phyloP scores from a whole-genome alignment of 2,888 invertebrate species.

The Drosophila barbarae region DNA sequence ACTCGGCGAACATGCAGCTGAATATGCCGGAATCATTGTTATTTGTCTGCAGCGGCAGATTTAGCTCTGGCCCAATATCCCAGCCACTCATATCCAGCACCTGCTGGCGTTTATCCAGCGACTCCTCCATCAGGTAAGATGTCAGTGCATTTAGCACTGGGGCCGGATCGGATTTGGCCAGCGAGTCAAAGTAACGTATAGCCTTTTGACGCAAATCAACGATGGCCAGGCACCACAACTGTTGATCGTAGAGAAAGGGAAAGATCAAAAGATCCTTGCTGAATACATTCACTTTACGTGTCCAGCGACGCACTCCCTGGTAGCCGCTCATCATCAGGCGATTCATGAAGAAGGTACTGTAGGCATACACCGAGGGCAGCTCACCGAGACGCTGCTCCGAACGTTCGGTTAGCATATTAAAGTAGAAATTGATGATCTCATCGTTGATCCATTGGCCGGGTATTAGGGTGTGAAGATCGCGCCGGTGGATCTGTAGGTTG shows the following conservation, averaged over 20 bases:
- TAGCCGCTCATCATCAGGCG: background rate
- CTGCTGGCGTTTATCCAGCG: background rate
- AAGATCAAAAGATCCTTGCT: background rate
- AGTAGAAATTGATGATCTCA: background rate
- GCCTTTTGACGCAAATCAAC: background rate
- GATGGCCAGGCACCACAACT: background rate
- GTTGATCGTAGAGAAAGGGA: background rate
- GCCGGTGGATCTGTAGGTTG: background rate
- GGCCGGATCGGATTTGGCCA: background rate
- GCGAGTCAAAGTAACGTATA: background rate
- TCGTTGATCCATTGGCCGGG: background rate
- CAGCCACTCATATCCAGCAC: background rate
- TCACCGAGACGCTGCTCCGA: background rate
- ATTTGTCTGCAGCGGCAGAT: background rate
- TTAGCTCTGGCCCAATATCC: fast-evolving
- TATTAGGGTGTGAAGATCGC: background rate
- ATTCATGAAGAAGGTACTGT: background rate
- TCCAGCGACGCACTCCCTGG: background rate
- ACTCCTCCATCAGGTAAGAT: background rate
- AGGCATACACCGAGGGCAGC: background rate
- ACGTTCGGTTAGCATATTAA: background rate
- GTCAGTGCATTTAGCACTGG: background rate
- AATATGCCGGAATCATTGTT: background rate
- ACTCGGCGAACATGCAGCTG: background rate
- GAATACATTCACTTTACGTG: background rate